phyloP scores from a whole-genome alignment of 2,888 invertebrate species.

The Himalopsyche tibetana region DNA sequence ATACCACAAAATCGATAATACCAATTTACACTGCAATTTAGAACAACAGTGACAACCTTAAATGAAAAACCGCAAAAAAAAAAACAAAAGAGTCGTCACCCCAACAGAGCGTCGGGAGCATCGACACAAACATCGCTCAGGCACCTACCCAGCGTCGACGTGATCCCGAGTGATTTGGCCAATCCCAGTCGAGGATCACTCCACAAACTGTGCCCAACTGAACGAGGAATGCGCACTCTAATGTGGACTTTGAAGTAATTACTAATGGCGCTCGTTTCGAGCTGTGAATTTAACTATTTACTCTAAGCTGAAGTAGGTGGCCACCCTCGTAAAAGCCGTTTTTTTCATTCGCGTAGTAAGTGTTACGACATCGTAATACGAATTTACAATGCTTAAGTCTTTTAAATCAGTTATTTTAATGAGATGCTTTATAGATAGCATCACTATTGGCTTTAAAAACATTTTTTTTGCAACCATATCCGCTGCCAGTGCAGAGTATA shows the following conservation, averaged over 20 bases:
- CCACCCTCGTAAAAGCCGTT: background rate
- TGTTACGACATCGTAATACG: background rate
- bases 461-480: no score
- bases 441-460: no score
- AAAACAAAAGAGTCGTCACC: background rate
- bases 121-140: constrained; percentile 26
- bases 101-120: constrained; percentile 19
- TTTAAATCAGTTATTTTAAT: no score
- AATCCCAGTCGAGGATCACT: constrained; percentile 61
- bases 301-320: constrained; percentile 12
- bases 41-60: background rate
- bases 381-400: no score
- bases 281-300: constrained; percentile 40
- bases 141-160: constrained; percentile 44
- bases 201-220: constrained; percentile 53
- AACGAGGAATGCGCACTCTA: constrained; percentile 45
- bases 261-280: constrained; percentile 51
- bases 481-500: no score
- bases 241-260: constrained; percentile 48
- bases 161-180: constrained; percentile 61
- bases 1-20: no score
- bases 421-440: no score
- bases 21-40: background rate
- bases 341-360: background rate
- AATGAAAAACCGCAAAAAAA: background rate